Base-by-base conservation (phyloP, 2,797 vertebrate genomes). In the Sebastolobus alascanus region DNA sequence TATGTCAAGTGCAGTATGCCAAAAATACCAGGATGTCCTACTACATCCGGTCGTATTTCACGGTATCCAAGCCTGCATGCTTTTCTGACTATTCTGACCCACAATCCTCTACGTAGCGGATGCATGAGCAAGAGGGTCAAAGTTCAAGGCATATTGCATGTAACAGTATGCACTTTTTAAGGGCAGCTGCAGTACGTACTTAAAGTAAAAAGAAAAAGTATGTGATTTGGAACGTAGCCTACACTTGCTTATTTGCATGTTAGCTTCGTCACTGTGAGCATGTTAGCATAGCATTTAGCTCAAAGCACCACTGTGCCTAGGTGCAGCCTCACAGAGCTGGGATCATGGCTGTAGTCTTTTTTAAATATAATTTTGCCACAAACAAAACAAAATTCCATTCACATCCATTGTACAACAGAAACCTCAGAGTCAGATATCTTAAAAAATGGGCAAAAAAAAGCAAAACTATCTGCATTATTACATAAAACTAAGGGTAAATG, bases 21-120 rank as follows among this genome's bases (percentile, higher is more conserved):
- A 52, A 52, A 0, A 52, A 52, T n/a, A n/a, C 50, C 50, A 0
- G 8, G 8, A 52, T n/a, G 20, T n/a, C 43, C 0, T 52, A 52
- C 8, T 20, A 52, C 50, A 52, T 52, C 8, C 20, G 10, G 50
- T 52, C 8, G 13, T 20, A 52, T 52, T 52, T 52, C n/a, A 0
- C 8, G n/a, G 8, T 52, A n/a, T 52, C 20, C 50, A 52, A n/a
- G 20, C 50, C 50, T n/a, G 20, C 50, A 20, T 52, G 50, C 18
- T 52, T 52, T 52, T 52, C 50, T 20, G 50, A 20, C 50, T 52
- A 52, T 52, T 52, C 50, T 8, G 50, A 52, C 50, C 20, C 50
- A n/a, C 20, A n/a, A 10, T 52, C 50, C 50, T 52, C 4, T 52
- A 20, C 8, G 8, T 20, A 52, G 50, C 20, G 16, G 43, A 46